Conservation (phyloP, 2,797 vertebrate genomes). For the Peromyscus nudipes region DNA sequence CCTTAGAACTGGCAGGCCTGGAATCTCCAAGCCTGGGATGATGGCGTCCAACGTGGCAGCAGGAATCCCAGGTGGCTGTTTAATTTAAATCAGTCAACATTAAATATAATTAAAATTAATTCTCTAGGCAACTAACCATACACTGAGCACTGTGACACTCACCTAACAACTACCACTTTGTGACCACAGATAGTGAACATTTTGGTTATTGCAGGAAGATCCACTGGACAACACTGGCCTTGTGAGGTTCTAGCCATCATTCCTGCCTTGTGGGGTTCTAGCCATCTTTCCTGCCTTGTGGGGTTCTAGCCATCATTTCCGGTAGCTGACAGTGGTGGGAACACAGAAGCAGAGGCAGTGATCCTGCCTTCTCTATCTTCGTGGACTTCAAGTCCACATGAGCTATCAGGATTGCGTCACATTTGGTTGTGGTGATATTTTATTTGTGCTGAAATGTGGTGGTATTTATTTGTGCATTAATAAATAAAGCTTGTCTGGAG, state of each 20-base stretch:
- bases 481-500: no score
- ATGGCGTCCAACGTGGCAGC: background rate
- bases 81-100: constrained; percentile 29
- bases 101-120: background rate
- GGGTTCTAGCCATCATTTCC: background rate
- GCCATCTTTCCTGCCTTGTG: background rate
- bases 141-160: background rate
- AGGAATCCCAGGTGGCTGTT: background rate
- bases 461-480: no score
- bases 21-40: background rate
- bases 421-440: no score
- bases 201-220: background rate
- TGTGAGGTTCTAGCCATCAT: background rate
- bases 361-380: background rate
- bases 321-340: background rate
- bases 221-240: background rate
- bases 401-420: background rate
- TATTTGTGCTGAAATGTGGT: no score
- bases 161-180: background rate
- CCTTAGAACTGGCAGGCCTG: no score
- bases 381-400: no score
- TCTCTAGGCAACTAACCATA: background rate
- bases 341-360: background rate
- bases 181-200: background rate
- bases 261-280: background rate